Evolutionary conservation across 2,113 vertebrate genomes (phyloP).

Genomic region (Zosterops pallidus): DNA sequence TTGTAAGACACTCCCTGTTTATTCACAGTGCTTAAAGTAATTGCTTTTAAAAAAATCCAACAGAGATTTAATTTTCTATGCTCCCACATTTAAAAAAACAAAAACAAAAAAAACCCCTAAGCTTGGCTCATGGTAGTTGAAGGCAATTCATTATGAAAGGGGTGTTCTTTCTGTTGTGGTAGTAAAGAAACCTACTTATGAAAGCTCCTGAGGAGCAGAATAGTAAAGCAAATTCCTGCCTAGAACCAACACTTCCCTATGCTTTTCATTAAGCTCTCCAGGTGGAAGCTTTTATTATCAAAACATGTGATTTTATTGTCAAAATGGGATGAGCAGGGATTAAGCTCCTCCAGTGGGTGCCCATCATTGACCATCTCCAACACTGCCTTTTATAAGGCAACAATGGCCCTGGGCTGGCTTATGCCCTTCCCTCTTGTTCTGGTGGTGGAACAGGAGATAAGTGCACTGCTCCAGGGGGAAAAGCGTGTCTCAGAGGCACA

Average conservation of each 20-base stretch:
- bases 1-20: constrained; percentile 63
- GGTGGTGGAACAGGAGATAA: neutral
- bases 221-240: neutral
- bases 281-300: neutral
- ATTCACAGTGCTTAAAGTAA: constrained; percentile 70
- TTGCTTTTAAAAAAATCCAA: constrained; percentile 27
- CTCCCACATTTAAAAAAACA: constrained; percentile 19
- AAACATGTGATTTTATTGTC: constrained; percentile 32
- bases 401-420: neutral
- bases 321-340: neutral
- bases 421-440: neutral
- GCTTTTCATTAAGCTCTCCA: neutral
- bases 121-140: constrained; percentile 7
- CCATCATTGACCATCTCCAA: neutral
- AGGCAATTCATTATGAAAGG: constrained; percentile 59
- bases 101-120: neutral
- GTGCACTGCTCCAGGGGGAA: neutral
- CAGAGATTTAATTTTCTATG: constrained; percentile 61
- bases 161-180: constrained; percentile 49
- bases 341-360: neutral
- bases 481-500: neutral
- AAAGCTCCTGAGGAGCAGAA: constrained; percentile 38
- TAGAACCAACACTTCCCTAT: neutral
- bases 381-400: neutral
- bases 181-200: constrained; percentile 26